A percentile compares a stretch with the other conserved stretches of the same genome.
Conservation (phyloP, 2,888 invertebrate genomes). For the Drosophila parthenogenetica region DNA sequence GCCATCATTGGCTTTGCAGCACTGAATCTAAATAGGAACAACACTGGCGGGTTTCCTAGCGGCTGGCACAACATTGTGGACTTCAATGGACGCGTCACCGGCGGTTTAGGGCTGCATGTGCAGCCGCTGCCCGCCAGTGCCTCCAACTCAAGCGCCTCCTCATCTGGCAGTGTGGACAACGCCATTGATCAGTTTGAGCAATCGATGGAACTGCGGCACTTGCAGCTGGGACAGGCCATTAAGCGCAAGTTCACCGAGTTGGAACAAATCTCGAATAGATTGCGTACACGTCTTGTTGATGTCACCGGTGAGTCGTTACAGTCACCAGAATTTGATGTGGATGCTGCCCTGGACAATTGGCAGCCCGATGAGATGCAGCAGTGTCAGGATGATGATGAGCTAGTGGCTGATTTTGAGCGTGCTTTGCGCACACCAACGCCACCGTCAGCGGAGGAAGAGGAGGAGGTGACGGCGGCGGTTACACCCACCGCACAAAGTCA, state of each 20-base stretch:
- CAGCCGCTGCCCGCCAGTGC: conserved; percentile 86
- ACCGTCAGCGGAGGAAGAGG: conserved; percentile 1
- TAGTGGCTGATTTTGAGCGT: conserved; percentile 86
- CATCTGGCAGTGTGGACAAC: conserved; percentile 55
- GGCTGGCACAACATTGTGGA: conserved; percentile 89
- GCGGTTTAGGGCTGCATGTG: conserved; percentile 87
- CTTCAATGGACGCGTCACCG: conserved; percentile 87
- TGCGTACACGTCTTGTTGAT: conserved; percentile 86
- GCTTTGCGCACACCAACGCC: conserved; percentile 86
- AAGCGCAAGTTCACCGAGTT: conserved; percentile 88
- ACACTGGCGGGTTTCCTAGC: conserved; percentile 84
- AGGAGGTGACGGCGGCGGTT: conserved; percentile 2
- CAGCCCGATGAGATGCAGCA: conserved; percentile 63
- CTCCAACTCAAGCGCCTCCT: conserved; percentile 71
- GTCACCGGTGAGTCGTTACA: conserved; percentile 86
- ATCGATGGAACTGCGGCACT: conserved; percentile 79
- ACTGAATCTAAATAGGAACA: conserved; percentile 86
- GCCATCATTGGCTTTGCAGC: conserved; percentile 87
- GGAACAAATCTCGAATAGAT: conserved; percentile 88
- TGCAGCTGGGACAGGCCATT: conserved; percentile 85
- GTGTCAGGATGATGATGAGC: conserved; percentile 80
- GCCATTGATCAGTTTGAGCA: conserved; percentile 80
- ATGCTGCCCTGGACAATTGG: conserved; percentile 67
- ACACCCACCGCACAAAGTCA: conserved; percentile 57
- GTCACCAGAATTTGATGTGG: conserved; percentile 85